Percentiles rank a stretch among this genome's conserved stretches.
phyloP scores from a whole-genome alignment of 1,140 invertebrate genomes.

The Drosophila ercepeae region DNA sequence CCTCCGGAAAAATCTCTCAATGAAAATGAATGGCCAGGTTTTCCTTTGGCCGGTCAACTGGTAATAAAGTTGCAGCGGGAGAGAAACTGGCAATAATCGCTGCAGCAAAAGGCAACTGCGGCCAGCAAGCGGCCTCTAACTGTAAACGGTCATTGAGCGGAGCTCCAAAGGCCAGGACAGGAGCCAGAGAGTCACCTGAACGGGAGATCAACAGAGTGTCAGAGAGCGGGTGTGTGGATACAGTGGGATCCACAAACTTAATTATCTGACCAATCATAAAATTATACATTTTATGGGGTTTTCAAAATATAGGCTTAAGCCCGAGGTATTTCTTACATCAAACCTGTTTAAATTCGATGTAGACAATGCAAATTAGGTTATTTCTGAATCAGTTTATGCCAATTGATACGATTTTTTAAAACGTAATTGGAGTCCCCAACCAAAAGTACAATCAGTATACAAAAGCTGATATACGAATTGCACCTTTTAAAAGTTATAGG shows the following conservation, averaged over 20 bases:
- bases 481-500: background rate
- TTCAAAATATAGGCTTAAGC: background rate
- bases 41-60: slow-evolving; percentile 45
- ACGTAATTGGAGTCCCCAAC: background rate
- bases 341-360: background rate
- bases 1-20: slow-evolving; percentile 55
- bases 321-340: background rate
- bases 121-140: slow-evolving; percentile 57
- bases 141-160: slow-evolving; percentile 57
- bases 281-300: background rate
- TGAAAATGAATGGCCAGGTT: slow-evolving; percentile 53
- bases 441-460: too few species aligned
- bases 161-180: slow-evolving; percentile 7
- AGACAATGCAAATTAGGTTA: background rate
- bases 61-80: slow-evolving; percentile 40
- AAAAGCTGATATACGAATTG: background rate
- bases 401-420: background rate
- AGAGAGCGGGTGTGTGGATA: slow-evolving; percentile 44
- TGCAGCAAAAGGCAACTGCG: slow-evolving; percentile 15
- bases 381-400: background rate
- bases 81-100: slow-evolving; percentile 37
- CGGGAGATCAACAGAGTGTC: slow-evolving; percentile 13
- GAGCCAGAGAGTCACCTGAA: slow-evolving; percentile 14
- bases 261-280: background rate
- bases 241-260: slow-evolving; percentile 23